These are phyloP conservation scores for Potamilus streckersoni DNA, from an alignment of 1,140 invertebrate genomes.

Conservation along the genomic window DNA sequence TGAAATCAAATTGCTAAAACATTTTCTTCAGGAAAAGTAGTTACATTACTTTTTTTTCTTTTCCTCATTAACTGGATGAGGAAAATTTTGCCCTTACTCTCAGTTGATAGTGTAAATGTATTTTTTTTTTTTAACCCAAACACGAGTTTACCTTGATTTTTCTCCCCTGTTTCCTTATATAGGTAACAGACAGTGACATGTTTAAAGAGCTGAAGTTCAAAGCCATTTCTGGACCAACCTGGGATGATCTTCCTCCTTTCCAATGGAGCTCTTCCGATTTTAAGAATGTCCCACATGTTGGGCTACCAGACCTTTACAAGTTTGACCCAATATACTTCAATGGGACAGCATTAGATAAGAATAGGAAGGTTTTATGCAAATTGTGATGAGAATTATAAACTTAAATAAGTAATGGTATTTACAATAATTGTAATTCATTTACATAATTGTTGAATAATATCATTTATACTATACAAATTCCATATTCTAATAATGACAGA, in stretches of 20 bases:
- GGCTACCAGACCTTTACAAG: slow-evolving; percentile 82
- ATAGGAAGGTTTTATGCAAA: too few species aligned
- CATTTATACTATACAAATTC: too few species aligned
- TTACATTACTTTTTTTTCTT: background rate
- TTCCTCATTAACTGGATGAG: background rate
- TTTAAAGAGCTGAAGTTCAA: slow-evolving; percentile 71
- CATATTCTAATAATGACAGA: too few species aligned
- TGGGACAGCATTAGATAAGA: slow-evolving; percentile 22
- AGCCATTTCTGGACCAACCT: slow-evolving; percentile 73
- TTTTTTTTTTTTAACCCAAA: background rate
- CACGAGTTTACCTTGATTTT: background rate
- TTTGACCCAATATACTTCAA: slow-evolving; percentile 73
- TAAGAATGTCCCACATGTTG: slow-evolving; percentile 75
- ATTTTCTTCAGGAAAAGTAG: background rate
- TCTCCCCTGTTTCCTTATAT: slow-evolving; percentile 27
- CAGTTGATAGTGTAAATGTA: background rate
- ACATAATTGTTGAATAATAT: too few species aligned
- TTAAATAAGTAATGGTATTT: too few species aligned
- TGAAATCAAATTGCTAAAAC: background rate
- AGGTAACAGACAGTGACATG: slow-evolving; percentile 68
- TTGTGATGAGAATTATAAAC: too few species aligned
- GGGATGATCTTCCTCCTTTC: slow-evolving; percentile 76
- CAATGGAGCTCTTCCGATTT: slow-evolving; percentile 80
- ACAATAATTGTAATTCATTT: too few species aligned
- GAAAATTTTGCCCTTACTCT: background rate